Base-by-base conservation (phyloP, 2,888 invertebrate genomes). In the Auanema freiburgensis region DNA sequence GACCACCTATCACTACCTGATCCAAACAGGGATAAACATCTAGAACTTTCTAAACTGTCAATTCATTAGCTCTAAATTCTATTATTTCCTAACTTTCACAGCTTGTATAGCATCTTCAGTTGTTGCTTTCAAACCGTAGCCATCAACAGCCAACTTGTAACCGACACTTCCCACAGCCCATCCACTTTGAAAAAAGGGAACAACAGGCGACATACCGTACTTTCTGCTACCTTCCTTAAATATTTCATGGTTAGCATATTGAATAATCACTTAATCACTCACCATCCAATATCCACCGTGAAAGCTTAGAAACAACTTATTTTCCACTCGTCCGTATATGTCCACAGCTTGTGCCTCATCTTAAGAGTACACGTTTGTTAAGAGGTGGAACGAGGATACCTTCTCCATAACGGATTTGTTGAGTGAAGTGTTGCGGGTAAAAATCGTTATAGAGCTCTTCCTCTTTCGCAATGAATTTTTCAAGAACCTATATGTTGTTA, bases 271-370 rank as follows among this genome's bases (percentile, higher is more conserved):
- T 43, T 12, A 12, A 11, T 43, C 43, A 5, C 40, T 6, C 4
- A 66, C 69, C 65, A 62, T 63, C 69, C 69, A 72, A 41, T 68
- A 72, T 25, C 72, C 72, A 11, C 72, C 72, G 33, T 72, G 72
- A 18, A 72, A 14, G 24, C 66, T 66, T 8, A 72, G 67, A 21
- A 69, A 46, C 12, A 72, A 46, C n/a, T 63, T 62, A 5, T 66
- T 58, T 1, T 54, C 23, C 10, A 63, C 66, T 10, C 53, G 25
- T 8, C 72, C 72, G 61, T 65, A 69, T 3, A 70, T 43, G 56
- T 72, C 72, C 1, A 70, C n/a, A 42, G 65, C 65, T 40, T 72
- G 69, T 5, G 46, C 21, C 12, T 67, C 66, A 33, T 64, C 65
- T 65, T n/a, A 14, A 55, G 41, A 21, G 11, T 18, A 5, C 11